Percentiles rank a stretch among this genome's conserved stretches.
phyloP scores from a whole-genome alignment of 2,797 vertebrate species.

The Hirundo rustica region DNA sequence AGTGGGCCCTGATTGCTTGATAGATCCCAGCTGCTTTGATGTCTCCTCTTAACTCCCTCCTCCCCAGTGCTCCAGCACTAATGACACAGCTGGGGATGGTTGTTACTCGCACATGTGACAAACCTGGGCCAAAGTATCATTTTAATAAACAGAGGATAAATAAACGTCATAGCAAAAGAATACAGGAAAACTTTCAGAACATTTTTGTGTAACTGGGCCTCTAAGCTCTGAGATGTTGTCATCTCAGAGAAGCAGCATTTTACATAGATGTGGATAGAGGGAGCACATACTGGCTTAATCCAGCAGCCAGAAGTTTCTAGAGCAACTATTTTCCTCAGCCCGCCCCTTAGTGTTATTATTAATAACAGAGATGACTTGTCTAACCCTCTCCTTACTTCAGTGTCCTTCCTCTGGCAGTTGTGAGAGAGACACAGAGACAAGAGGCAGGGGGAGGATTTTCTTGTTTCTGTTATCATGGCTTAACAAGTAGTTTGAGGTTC shows the following conservation, averaged over 20 bases:
- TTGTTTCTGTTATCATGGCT: neutral
- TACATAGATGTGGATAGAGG: neutral
- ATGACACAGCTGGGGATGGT: neutral
- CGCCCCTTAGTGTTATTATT: neutral
- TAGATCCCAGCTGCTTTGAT: constrained; percentile 59
- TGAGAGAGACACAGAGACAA: neutral
- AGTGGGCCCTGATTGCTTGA: constrained; percentile 16
- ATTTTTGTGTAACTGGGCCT: neutral
- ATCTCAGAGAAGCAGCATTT: neutral
- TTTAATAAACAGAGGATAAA: neutral
- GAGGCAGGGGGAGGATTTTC: neutral
- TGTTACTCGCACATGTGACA: neutral
- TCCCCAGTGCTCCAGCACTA: neutral
- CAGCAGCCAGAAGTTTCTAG: constrained; percentile 1
- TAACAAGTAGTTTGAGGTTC: neutral
- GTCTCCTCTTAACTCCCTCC: constrained; percentile 29
- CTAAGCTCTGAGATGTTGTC: neutral
- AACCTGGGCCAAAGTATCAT: neutral
- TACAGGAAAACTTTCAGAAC: neutral
- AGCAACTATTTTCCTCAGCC: neutral
- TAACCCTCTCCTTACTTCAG: neutral
- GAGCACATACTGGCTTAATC: neutral
- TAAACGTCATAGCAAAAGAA: neutral
- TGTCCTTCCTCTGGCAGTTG: neutral
- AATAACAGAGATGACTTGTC: neutral